A percentile compares a stretch with the other conserved stretches of the same genome.
phyloP scores from a whole-genome alignment of 2,113 vertebrate genomes.

The Pachycephala philippinensis region DNA sequence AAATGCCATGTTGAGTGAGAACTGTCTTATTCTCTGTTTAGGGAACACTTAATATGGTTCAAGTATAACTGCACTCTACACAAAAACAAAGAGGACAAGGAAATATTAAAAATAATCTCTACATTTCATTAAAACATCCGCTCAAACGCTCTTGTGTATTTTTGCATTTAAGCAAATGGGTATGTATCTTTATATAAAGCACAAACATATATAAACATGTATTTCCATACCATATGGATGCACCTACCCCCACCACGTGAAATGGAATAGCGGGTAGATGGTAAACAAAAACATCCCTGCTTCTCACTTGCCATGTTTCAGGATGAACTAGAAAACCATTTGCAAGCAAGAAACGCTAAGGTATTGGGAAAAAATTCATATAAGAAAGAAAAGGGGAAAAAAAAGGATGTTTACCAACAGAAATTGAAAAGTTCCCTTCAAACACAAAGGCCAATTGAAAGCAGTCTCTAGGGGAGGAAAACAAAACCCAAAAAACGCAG shows the following conservation, averaged over 20 bases:
- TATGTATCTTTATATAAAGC: not conserved
- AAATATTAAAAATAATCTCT: not conserved
- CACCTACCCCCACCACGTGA: not conserved
- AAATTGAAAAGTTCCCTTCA: not conserved
- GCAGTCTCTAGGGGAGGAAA: not conserved
- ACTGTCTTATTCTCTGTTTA: not conserved
- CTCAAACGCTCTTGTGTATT: not conserved
- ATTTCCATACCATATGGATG: not conserved
- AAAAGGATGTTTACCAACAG: not conserved
- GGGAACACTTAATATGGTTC: not conserved
- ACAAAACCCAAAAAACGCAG: not conserved
- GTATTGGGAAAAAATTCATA: not conserved
- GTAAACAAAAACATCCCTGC: not conserved
- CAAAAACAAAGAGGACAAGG: not conserved
- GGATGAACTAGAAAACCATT: not conserved
- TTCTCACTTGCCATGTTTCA: not conserved
- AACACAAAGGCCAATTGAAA: not conserved
- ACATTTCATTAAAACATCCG: not conserved
- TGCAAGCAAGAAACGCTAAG: not conserved
- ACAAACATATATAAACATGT: not conserved
- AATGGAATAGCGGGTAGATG: not conserved
- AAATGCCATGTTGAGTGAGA: not conserved
- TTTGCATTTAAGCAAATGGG: not conserved
- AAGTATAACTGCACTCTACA: not conserved
- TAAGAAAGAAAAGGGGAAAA: not conserved